These are phyloP conservation scores for Pipistrellus kuhlii DNA, from an alignment of 2,797 vertebrate species.

Conservation along the genomic window DNA sequence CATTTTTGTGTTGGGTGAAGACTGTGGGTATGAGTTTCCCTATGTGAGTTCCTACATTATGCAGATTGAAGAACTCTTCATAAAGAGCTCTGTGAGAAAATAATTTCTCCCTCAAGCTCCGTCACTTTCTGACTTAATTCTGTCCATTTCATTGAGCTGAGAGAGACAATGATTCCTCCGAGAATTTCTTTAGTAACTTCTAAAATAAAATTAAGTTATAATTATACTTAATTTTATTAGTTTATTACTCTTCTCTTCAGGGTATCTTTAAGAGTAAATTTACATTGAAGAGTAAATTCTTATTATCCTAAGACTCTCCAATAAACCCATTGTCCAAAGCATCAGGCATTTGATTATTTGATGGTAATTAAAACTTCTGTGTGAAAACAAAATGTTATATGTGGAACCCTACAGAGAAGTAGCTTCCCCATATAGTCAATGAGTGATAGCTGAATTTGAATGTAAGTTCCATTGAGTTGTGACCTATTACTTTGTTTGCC, in stretches of 20 bases:
- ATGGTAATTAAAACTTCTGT: too few relatives aligned
- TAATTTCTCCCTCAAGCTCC: neutral
- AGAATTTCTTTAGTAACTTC: constrained; percentile 31
- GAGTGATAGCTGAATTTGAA: neutral
- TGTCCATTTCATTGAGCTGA: constrained; percentile 50
- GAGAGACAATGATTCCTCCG: neutral
- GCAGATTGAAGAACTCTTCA: neutral
- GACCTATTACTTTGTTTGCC: rapidly evolving
- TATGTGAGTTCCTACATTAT: neutral
- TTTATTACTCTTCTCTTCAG: neutral
- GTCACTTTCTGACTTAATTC: constrained; percentile 33
- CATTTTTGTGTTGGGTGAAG: neutral
- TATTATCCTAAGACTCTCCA: neutral
- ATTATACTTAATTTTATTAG: constrained; percentile 39
- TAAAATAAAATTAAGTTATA: constrained; percentile 52
- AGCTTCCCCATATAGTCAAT: rapidly evolving
- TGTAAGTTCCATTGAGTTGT: neutral
- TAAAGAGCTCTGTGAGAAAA: neutral
- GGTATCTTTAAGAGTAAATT: neutral
- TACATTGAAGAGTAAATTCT: neutral
- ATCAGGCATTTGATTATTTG: neutral
- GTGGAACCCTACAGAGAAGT: neutral
- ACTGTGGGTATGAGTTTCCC: neutral
- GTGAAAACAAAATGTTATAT: neutral
- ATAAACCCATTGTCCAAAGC: neutral